phyloP scores from a whole-genome alignment of 2,113 vertebrate genomes.

The Pimephales promelas region DNA sequence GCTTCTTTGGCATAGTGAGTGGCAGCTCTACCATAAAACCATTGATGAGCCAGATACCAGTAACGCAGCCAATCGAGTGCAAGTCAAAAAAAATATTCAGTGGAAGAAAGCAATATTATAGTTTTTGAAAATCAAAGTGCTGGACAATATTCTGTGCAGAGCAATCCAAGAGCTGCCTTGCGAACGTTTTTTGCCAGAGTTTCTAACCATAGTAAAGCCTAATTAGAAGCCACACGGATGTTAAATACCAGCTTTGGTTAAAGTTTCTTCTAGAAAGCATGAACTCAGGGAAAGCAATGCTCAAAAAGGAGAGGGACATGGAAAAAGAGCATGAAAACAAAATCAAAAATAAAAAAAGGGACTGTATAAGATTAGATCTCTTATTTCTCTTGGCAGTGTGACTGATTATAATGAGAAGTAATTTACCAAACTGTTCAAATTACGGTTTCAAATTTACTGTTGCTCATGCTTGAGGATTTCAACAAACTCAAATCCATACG shows the following conservation, averaged over 20 bases:
- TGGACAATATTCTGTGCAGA: slow-evolving; percentile 48
- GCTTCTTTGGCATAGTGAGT: slow-evolving; percentile 24
- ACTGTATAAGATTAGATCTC: slow-evolving; percentile 38
- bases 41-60: slow-evolving; percentile 15
- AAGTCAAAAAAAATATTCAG: slow-evolving; percentile 50
- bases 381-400: slow-evolving; percentile 4
- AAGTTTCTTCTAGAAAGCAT: slow-evolving; percentile 67
- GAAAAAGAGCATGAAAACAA: neutral
- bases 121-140: slow-evolving; percentile 58
- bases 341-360: slow-evolving; percentile 26
- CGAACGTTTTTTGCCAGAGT: slow-evolving; percentile 52
- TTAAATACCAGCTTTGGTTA: slow-evolving; percentile 62
- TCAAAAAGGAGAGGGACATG: neutral
- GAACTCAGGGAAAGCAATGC: slow-evolving; percentile 54
- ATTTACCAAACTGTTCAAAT: neutral
- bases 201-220: slow-evolving; percentile 60
- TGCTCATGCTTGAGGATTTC: neutral
- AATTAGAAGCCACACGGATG: slow-evolving; percentile 64
- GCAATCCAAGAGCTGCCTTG: slow-evolving; percentile 51
- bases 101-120: slow-evolving; percentile 51
- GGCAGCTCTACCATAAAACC: slow-evolving; percentile 32
- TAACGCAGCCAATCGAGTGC: slow-evolving; percentile 41
- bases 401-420: slow-evolving; percentile 15
- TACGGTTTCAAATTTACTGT: neutral
- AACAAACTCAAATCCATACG: neutral